These are phyloP conservation scores for Conomelus anceps DNA, from an alignment of 2,888 invertebrate species.

Conservation along the genomic window DNA sequence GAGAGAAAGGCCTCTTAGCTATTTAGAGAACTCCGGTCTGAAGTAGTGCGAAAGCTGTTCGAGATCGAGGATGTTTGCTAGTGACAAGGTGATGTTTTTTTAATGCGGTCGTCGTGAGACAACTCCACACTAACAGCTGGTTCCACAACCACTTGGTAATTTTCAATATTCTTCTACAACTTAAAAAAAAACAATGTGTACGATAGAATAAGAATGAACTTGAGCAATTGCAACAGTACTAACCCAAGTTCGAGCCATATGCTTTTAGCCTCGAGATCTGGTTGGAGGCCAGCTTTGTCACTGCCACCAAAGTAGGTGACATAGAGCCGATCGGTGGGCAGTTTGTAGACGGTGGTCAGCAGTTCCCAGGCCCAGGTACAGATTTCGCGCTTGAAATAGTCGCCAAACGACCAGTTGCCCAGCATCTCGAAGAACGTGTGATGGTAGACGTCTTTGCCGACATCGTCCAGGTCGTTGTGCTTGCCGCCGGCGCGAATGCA, in stretches of 20 bases:
- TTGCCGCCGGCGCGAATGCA: conserved; percentile 99
- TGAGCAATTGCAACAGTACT: conserved; percentile 25
- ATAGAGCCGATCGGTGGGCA: conserved; percentile 84
- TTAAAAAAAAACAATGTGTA: too few relatives aligned
- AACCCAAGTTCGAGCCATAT: conserved; percentile 68
- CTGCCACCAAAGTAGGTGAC: conserved; percentile 99
- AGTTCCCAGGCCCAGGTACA: conserved; percentile 98
- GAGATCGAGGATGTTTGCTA: too few relatives aligned
- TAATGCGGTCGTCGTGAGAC: too few relatives aligned
- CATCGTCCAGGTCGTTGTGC: conserved; percentile 99
- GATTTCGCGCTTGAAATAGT: conserved; percentile 93
- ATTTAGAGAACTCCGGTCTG: too few relatives aligned
- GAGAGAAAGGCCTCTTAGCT: too few relatives aligned
- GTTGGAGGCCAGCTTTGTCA: conserved; percentile 67
- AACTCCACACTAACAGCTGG: too few relatives aligned
- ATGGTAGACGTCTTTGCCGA: conserved; percentile 99
- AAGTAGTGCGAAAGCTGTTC: too few relatives aligned
- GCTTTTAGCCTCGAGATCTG: conserved; percentile 87
- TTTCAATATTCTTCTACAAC: too few relatives aligned
- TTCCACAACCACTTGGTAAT: too few relatives aligned
- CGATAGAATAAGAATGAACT: too few relatives aligned
- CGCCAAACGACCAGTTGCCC: conserved; percentile 99
- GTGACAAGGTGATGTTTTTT: too few relatives aligned
- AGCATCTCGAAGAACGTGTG: conserved; percentile 99
- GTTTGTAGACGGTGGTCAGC: conserved; percentile 68